Evolutionary conservation across 2,888 invertebrate species (phyloP), one percentile per base, ranked within the genome.

Genomic region (Sinhomidia bicolor): DNA sequence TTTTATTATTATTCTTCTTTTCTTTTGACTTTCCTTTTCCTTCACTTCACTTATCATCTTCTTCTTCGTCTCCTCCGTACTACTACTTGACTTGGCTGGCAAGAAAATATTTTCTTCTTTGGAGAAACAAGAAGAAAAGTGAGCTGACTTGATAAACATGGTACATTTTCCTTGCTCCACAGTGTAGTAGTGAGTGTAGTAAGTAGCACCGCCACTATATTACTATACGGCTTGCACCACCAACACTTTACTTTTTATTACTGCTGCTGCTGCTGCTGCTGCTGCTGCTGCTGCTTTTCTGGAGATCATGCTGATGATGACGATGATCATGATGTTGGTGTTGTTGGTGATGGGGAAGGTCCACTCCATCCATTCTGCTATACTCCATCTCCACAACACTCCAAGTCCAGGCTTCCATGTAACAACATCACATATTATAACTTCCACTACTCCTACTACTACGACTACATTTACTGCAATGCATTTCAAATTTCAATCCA

Each of bases 401-500:
- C 32, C 41, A 36, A 6, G n/a, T 36, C 68, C 41, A 36, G 10
- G n/a, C 17, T 36, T 68, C 68, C 29, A 32, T 68, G 36, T 17
- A 36, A 17, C 7, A 68, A 36, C 68, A 36, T 7, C n/a, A 36
- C 17, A 41, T 71, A 36, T 36, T 36, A 36, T 36, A 36, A 7
- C 36, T 36, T 36, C 36, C 36, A 36, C 4, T 7, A 5, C 36
- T 36, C 36, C 36, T 36, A 36, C 36, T 5, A 36, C 17, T 10
- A 17, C 65, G 51, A 51, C 14, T 51, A 51, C 76, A 54, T 51
- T 76, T 76, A 76, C 76, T 76, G 76, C 76, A 76, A 54, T 76
- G 76, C 76, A 76, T 76, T 76, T 51, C 76, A 54, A 76, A 76
- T 76, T 76, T 76, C 76, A 76, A 76, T 76, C 71, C 71, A 68